These are phyloP conservation scores for Mesodorylaimus sp. DNA, from an alignment of 2,888 invertebrate species.

Conservation along the genomic window DNA sequence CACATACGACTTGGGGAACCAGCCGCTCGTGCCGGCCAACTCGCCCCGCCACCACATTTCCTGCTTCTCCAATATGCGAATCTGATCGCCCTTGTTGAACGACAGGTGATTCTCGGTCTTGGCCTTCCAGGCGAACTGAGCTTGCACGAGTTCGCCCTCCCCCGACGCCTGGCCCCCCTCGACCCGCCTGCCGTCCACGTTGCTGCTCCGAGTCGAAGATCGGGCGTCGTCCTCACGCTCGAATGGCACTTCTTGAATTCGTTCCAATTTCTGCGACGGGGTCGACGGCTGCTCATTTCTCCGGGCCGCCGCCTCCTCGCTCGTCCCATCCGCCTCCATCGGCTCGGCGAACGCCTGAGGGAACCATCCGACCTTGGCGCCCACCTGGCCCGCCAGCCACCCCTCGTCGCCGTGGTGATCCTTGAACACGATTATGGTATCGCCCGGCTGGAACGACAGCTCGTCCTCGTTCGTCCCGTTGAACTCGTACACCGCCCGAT, in stretches of 20 bases:
- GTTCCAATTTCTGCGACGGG: not conserved
- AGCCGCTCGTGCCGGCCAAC: slow-evolving; percentile 32
- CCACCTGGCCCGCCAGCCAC: slow-evolving; percentile 81
- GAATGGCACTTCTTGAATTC: not conserved
- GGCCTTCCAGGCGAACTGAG: slow-evolving; percentile 44
- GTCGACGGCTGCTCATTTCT: not conserved
- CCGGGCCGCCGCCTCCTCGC: not conserved
- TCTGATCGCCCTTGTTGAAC: slow-evolving; percentile 44
- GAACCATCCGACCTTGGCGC: slow-evolving; percentile 35
- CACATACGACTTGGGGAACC: slow-evolving; percentile 46
- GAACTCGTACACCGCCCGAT: slow-evolving; percentile 82
- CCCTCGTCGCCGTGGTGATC: slow-evolving; percentile 78
- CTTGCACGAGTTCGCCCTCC: slow-evolving; percentile 32
- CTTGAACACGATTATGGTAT: slow-evolving; percentile 56
- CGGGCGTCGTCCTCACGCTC: not conserved
- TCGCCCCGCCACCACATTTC: slow-evolving; percentile 48
- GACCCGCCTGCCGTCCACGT: not conserved
- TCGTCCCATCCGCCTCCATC: slow-evolving; percentile 11
- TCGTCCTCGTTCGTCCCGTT: slow-evolving; percentile 77
- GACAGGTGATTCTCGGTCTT: slow-evolving; percentile 43
- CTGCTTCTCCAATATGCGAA: slow-evolving; percentile 43
- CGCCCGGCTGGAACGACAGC: slow-evolving; percentile 76
- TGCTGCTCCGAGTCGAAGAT: not conserved
- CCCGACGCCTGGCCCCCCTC: not conserved
- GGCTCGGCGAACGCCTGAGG: slow-evolving; percentile 34